These are phyloP conservation scores for Graphium colonna DNA, from an alignment of 2,888 invertebrate genomes.

Conservation along the genomic window DNA sequence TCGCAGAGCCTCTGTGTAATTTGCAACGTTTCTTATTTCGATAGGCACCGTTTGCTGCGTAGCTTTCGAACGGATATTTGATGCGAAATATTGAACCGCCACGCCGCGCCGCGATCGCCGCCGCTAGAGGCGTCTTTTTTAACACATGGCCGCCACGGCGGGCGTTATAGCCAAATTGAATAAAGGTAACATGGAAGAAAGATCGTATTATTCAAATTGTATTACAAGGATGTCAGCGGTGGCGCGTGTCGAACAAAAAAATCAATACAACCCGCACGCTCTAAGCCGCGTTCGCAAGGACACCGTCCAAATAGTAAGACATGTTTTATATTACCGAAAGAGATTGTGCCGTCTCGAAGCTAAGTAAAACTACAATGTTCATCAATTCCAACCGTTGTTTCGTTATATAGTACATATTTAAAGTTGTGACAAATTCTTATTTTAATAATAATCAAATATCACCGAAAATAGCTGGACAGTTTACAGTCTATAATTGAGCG, in stretches of 20 bases:
- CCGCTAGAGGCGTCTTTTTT: too few species aligned
- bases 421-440: too few species aligned
- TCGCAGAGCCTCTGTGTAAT: slow-evolving; percentile 1
- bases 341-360: neutral
- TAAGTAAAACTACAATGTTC: neutral
- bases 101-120: too few species aligned
- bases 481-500: too few species aligned
- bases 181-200: slow-evolving; percentile 24
- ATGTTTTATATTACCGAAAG: neutral
- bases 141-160: too few species aligned
- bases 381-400: too few species aligned
- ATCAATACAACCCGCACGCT: slow-evolving; percentile 59
- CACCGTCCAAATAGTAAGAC: slow-evolving; percentile 42
- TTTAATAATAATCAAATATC: too few species aligned
- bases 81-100: too few species aligned
- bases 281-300: slow-evolving; percentile 50
- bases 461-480: too few species aligned
- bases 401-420: too few species aligned
- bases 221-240: slow-evolving; percentile 43
- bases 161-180: slow-evolving; percentile 12
- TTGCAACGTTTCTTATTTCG: slow-evolving; percentile 7
- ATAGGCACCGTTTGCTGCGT: too few species aligned
- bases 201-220: slow-evolving; percentile 49
- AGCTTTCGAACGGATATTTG: too few species aligned
- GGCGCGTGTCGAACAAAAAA: slow-evolving; percentile 56